Conservation (phyloP, 2,113 vertebrate species). For the Stercorarius parasiticus region DNA sequence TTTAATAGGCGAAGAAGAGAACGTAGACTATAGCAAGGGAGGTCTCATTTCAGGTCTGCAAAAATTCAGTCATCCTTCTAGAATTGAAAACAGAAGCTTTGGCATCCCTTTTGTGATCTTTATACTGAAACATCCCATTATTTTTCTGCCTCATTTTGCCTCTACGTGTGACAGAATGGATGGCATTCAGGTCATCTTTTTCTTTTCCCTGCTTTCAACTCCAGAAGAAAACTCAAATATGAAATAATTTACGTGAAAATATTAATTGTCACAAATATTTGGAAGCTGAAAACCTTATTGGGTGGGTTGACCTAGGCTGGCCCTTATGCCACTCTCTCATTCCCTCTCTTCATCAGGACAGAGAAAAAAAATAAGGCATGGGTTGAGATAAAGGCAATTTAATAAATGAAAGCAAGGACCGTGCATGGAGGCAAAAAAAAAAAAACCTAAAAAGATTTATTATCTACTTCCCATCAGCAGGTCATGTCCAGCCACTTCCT, state of each 20-base stretch:
- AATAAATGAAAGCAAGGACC: background rate
- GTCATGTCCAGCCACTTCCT: background rate
- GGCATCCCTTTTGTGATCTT: background rate
- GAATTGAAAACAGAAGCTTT: background rate
- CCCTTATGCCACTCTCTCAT: background rate
- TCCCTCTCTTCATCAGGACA: background rate
- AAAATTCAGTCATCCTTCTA: background rate
- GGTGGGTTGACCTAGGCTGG: background rate
- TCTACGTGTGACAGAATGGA: background rate
- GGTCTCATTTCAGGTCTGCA: background rate
- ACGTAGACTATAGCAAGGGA: background rate
- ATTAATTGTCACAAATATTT: background rate
- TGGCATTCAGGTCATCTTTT: background rate
- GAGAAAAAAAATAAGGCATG: background rate
- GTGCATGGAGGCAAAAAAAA: background rate
- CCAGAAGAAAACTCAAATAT: background rate
- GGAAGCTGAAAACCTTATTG: background rate
- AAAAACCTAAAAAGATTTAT: background rate
- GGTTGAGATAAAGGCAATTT: background rate
- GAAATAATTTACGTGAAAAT: background rate
- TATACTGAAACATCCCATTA: background rate
- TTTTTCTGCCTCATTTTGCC: background rate
- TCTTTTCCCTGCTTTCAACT: background rate
- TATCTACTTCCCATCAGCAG: background rate
- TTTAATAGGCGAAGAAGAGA: background rate